Conservation (phyloP, 2,888 invertebrate species). For the Stenodema calcarata region DNA sequence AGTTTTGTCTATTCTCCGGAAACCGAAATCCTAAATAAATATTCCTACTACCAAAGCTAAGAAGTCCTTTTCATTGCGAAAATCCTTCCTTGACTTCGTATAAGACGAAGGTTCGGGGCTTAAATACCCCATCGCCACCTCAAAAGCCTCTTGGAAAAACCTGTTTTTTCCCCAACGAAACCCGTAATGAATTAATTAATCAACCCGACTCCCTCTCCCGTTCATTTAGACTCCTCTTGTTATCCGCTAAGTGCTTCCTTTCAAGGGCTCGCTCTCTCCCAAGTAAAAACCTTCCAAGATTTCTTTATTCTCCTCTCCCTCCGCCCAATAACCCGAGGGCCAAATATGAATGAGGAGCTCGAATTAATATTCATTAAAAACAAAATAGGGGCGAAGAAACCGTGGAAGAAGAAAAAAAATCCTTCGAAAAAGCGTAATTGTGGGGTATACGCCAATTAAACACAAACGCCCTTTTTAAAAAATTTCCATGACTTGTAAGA, state of each 20-base stretch:
- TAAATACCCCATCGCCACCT: no score
- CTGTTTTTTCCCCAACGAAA: not conserved
- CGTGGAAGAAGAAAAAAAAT: not conserved
- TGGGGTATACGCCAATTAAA: constrained; percentile 30
- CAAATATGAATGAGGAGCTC: not conserved
- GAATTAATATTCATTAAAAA: constrained; percentile 41
- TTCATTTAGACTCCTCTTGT: not conserved
- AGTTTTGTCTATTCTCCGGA: no score
- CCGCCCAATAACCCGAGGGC: not conserved
- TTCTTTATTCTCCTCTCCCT: not conserved
- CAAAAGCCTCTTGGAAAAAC: no score
- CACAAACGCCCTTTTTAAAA: constrained; percentile 1
- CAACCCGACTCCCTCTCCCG: not conserved
- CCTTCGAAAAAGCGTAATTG: not conserved
- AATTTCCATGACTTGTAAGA: constrained; percentile 12
- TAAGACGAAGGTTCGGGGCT: no score
- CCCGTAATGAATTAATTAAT: not conserved
- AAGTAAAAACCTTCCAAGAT: not conserved
- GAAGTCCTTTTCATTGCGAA: no score
- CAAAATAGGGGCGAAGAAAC: not conserved
- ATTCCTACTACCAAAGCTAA: no score
- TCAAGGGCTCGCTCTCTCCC: not conserved
- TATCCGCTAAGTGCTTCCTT: not conserved
- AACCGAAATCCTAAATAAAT: no score
- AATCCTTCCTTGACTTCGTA: no score